phyloP scores from a whole-genome alignment of 2,113 vertebrate genomes.

The Hepsetus odoe region DNA sequence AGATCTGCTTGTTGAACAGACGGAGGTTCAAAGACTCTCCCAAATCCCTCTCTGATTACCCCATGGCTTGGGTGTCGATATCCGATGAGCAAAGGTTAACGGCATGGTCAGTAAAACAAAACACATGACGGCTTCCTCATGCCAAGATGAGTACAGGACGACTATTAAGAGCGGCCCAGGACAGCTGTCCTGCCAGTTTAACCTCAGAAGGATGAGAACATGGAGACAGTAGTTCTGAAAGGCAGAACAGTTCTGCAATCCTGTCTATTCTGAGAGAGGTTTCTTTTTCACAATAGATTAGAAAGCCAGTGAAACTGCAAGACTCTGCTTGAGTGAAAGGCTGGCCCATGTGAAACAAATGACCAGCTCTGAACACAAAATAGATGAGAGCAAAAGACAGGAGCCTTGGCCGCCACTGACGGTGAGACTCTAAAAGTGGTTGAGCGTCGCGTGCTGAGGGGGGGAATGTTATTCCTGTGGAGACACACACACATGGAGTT shows the following conservation, averaged over 20 bases:
- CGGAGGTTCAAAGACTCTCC: constrained; percentile 58
- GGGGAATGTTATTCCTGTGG: constrained; percentile 31
- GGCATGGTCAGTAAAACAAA: constrained; percentile 63
- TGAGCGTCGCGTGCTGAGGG: background rate
- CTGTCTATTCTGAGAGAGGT: background rate
- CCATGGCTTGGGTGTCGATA: constrained; percentile 60
- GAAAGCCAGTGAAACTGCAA: background rate
- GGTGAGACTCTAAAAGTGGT: constrained; percentile 5
- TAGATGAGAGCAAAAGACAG: constrained; percentile 10
- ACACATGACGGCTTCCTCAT: constrained; percentile 60
- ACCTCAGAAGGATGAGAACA: background rate
- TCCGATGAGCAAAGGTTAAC: constrained; percentile 49
- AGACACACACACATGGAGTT: constrained; percentile 33
- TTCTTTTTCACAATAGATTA: constrained; percentile 3
- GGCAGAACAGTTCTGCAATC: background rate
- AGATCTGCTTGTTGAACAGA: constrained; percentile 37
- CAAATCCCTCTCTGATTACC: constrained; percentile 59
- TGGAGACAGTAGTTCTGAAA: background rate
- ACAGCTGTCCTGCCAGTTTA: constrained; percentile 38
- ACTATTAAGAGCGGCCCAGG: constrained; percentile 19
- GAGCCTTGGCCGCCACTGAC: background rate
- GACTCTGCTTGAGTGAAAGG: background rate
- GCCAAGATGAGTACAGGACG: constrained; percentile 57
- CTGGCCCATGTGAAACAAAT: too few species aligned
- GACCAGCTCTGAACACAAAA: background rate